phyloP scores from a whole-genome alignment of 2,888 invertebrate genomes.

The Julus scandinavius region DNA sequence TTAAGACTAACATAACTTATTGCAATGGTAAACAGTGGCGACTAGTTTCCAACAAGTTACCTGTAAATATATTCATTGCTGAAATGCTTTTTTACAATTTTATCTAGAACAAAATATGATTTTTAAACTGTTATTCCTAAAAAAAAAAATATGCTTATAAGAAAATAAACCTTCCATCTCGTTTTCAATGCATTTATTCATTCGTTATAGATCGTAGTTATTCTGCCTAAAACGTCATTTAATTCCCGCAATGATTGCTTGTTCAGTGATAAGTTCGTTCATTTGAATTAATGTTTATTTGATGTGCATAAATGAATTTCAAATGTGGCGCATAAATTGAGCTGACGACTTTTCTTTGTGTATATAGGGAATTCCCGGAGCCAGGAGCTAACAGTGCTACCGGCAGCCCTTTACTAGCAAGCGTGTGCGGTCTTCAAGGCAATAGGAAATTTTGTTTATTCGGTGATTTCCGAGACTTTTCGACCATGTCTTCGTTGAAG shows the following conservation, averaged over 20 bases:
- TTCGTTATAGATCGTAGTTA: conserved; percentile 5
- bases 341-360: conserved; percentile 27
- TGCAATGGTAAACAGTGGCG: not conserved
- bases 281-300: conserved; percentile 42
- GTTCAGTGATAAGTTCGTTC: not conserved
- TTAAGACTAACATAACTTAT: not conserved
- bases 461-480: conserved; percentile 6
- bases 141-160: not conserved
- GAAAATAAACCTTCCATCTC: not conserved
- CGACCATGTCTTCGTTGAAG: conserved; percentile 56
- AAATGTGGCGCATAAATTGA: conserved; percentile 42
- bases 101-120: not conserved
- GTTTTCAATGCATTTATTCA: not conserved
- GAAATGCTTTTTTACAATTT: not conserved
- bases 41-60: not conserved
- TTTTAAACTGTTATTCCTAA: not conserved
- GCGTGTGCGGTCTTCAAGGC: not conserved
- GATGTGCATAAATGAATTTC: conserved; percentile 42
- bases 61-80: not conserved
- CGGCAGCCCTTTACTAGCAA: not conserved
- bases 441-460: not conserved
- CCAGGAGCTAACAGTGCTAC: not conserved
- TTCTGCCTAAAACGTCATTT: not conserved
- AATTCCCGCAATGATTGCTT: conserved; percentile 8
- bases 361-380: conserved; percentile 11